These are phyloP conservation scores for Brachymystax lenok DNA, from an alignment of 2,797 vertebrate species.

Conservation along the genomic window DNA sequence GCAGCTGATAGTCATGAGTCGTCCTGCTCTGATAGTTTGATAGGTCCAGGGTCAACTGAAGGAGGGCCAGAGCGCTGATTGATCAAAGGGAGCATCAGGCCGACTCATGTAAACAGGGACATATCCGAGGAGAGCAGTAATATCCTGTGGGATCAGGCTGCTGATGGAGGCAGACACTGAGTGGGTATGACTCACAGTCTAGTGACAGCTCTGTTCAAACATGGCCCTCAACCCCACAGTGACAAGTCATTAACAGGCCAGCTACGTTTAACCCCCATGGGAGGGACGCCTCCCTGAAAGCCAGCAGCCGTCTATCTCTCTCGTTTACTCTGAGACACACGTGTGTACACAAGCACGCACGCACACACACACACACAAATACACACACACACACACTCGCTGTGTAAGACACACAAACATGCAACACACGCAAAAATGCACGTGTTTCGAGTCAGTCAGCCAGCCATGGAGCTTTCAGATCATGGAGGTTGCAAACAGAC, in stretches of 20 bases:
- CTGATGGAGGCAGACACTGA: slow-evolving; percentile 64
- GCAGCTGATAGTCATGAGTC: slow-evolving; percentile 67
- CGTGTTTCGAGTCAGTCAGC: too few relatives aligned
- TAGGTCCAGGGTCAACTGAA: slow-evolving; percentile 52
- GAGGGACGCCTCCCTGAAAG: slow-evolving; percentile 24
- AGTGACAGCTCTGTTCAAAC: slow-evolving; percentile 38
- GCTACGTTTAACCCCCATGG: slow-evolving; percentile 13
- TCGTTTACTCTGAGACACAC: slow-evolving; percentile 8
- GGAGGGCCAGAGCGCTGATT: slow-evolving; percentile 52
- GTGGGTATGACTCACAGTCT: slow-evolving; percentile 51
- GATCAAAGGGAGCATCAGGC: slow-evolving; percentile 73
- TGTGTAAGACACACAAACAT: too few relatives aligned
- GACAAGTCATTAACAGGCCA: slow-evolving; percentile 60
- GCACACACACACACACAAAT: background rate
- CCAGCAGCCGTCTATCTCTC: slow-evolving; percentile 43
- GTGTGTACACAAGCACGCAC: background rate
- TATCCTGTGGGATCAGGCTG: slow-evolving; percentile 76
- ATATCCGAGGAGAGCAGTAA: slow-evolving; percentile 73
- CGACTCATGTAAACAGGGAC: slow-evolving; percentile 76
- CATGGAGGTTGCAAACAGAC: background rate
- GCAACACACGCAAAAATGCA: too few relatives aligned
- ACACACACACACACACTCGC: background rate
- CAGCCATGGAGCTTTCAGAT: too few relatives aligned
- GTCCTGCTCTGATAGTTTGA: slow-evolving; percentile 69
- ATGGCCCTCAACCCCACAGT: slow-evolving; percentile 63